Evolutionary conservation across 2,113 vertebrate genomes (phyloP).

Genomic region (Hypomesus transpacificus): DNA sequence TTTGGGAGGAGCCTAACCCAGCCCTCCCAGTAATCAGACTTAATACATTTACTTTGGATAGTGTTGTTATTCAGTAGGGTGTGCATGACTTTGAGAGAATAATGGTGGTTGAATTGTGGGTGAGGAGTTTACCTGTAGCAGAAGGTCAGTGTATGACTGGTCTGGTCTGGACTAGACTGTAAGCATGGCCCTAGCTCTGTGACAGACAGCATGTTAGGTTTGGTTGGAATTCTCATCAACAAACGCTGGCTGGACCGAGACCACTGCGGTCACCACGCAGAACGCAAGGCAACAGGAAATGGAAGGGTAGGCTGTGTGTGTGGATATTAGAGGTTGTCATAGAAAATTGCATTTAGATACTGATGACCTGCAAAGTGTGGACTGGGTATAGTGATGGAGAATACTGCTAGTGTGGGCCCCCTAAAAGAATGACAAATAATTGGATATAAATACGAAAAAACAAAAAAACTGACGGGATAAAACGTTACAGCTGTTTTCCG

Average conservation of each 20-base stretch:
- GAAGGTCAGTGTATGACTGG: background rate
- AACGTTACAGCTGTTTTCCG: no score
- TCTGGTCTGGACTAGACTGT: background rate
- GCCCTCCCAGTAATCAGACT: no score
- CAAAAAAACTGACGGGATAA: no score
- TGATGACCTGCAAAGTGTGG: no score
- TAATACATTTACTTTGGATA: no score
- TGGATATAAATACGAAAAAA: no score
- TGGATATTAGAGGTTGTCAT: background rate
- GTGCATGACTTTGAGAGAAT: background rate
- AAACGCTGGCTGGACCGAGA: constrained; percentile 50
- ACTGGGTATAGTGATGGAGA: no score
- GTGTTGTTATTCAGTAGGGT: background rate
- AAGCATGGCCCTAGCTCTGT: background rate
- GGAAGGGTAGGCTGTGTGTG: constrained; percentile 33
- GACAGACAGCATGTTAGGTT: constrained; percentile 57
- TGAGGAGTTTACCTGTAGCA: background rate
- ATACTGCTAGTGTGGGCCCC: no score
- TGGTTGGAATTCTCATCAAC: constrained; percentile 60
- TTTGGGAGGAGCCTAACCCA: background rate
- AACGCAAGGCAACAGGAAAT: constrained; percentile 14
- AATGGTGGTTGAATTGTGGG: background rate
- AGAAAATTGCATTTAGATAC: no score
- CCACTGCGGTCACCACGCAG: background rate
- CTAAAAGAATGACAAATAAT: no score